These are phyloP conservation scores for Chrysocyon brachyurus DNA, from an alignment of 2,797 vertebrate genomes.

Conservation along the genomic window DNA sequence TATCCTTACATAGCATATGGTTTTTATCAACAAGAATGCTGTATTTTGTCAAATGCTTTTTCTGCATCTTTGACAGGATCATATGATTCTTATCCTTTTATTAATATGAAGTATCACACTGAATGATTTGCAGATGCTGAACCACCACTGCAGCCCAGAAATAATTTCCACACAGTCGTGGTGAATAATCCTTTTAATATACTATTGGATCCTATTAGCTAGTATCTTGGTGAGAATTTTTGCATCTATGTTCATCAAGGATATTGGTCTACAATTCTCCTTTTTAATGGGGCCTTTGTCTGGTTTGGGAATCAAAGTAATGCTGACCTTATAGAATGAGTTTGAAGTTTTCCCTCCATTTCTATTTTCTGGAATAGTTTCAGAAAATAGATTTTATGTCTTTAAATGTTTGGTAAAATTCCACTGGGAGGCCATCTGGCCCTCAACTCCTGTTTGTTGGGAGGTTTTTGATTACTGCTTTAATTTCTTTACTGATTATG, in stretches of 20 bases:
- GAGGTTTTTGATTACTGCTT: neutral
- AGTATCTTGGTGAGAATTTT: neutral
- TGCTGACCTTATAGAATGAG: neutral
- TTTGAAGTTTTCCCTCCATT: neutral
- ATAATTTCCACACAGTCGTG: neutral
- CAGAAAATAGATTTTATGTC: neutral
- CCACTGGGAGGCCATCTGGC: neutral
- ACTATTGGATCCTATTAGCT: neutral
- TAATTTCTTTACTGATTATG: neutral
- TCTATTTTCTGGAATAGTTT: neutral
- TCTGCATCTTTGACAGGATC: neutral
- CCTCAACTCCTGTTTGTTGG: neutral
- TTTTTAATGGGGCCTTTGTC: neutral
- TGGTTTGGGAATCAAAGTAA: neutral
- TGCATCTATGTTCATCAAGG: neutral
- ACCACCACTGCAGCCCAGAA: neutral
- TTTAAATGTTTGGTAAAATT: neutral
- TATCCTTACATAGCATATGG: neutral
- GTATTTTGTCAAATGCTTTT: neutral
- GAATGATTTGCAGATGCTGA: neutral
- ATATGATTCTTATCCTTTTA: neutral
- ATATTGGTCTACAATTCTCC: neutral
- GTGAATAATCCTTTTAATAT: neutral
- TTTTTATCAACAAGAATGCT: neutral
- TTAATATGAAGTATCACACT: neutral